phyloP scores from a whole-genome alignment of 2,113 vertebrate species.

The Abramis brama region DNA sequence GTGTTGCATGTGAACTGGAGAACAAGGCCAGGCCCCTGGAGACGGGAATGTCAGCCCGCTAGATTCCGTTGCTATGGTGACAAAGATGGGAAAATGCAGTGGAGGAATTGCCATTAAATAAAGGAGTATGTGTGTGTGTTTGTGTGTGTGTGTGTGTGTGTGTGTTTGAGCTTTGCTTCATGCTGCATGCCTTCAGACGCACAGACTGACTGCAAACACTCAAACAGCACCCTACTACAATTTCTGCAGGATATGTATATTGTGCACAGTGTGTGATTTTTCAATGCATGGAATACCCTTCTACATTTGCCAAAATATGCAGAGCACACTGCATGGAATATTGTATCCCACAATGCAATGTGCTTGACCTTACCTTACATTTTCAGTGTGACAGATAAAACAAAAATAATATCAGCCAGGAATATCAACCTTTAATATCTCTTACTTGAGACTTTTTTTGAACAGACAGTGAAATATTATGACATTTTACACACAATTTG shows the following conservation, averaged over 20 bases:
- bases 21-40: conserved; percentile 82
- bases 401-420: not conserved
- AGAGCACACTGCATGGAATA: not conserved
- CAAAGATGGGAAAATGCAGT: conserved; percentile 73
- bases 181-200: conserved; percentile 72
- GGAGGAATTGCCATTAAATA: conserved; percentile 83
- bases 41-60: conserved; percentile 78
- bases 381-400: not conserved
- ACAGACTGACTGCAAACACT: conserved; percentile 20
- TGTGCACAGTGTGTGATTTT: not conserved
- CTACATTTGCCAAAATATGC: not conserved
- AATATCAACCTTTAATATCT: not conserved
- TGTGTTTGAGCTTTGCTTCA: conserved; percentile 58
- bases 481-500: not conserved
- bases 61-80: conserved; percentile 86
- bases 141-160: conserved; percentile 62
- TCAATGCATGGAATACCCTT: not conserved
- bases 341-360: not conserved
- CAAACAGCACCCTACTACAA: not conserved
- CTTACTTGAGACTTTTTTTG: not conserved
- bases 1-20: conserved; percentile 69
- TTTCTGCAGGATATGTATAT: not conserved
- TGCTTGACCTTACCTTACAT: not conserved
- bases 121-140: conserved; percentile 54
- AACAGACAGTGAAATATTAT: no score